These are phyloP conservation scores for Baronia brevicornis DNA, from an alignment of 2,888 invertebrate species.

Conservation along the genomic window DNA sequence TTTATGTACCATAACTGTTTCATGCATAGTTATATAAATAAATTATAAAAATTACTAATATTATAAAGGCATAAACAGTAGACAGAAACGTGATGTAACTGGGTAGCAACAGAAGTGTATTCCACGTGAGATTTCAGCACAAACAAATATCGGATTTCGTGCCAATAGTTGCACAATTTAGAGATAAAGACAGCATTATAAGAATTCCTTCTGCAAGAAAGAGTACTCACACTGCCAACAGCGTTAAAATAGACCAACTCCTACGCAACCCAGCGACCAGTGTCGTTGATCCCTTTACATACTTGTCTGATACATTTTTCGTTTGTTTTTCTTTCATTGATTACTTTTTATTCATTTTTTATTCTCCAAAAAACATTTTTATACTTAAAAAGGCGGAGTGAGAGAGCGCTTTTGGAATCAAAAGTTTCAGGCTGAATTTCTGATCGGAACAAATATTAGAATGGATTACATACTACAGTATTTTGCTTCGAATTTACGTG, in stretches of 20 bases:
- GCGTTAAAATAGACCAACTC: conserved; percentile 63
- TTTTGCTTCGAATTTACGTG: too few relatives aligned
- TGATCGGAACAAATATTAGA: too few relatives aligned
- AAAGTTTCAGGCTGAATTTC: too few relatives aligned
- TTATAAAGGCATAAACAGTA: neutral
- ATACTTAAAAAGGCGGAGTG: too few relatives aligned
- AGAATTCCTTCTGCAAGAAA: conserved; percentile 15
- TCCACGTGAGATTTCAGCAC: conserved; percentile 66
- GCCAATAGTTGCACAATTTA: conserved; percentile 68
- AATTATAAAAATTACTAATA: neutral
- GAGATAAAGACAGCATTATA: conserved; percentile 30
- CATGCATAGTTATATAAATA: too few relatives aligned
- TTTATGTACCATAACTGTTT: too few relatives aligned
- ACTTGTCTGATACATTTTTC: conserved; percentile 35
- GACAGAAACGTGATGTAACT: conserved; percentile 9
- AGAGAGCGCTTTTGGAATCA: too few relatives aligned
- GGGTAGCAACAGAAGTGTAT: conserved; percentile 29
- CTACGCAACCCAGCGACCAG: conserved; percentile 52
- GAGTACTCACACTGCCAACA: conserved; percentile 42
- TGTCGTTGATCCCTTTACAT: conserved; percentile 67
- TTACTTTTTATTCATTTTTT: too few relatives aligned
- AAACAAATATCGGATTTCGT: conserved; percentile 44
- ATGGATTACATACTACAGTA: too few relatives aligned
- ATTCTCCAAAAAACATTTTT: too few relatives aligned
- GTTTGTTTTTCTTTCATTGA: too few relatives aligned